Evolutionary conservation across 2,113 vertebrate species (phyloP), one percentile per base, ranked within the genome.

Genomic region (Gopherus flavomarginatus): DNA sequence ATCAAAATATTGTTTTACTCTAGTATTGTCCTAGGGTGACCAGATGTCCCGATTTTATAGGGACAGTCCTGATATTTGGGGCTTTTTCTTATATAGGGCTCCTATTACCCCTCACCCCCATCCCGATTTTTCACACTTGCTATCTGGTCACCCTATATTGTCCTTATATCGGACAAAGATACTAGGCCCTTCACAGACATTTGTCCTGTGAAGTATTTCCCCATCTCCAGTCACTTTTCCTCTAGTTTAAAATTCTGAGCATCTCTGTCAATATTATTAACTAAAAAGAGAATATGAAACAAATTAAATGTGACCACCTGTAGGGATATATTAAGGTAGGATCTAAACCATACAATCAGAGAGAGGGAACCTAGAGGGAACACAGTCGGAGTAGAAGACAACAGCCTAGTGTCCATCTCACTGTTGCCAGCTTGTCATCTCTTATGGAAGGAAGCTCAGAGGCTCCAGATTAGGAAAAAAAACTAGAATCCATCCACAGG

Each of bases 171-270:
- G 83, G 44, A 62, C 17, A 50, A 31, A 42, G 42, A 6, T 8
- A 2, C 1, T 0, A 3, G 17, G 27, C 3, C 44, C 42, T 47
- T 72, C 50, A 9, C 44, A 38, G 4, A 50, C 83, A 1, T 62
- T 16, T 62, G 29, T 31, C 47, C n/a, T 2, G 0, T 1, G 62
- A 1, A 81, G 16, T 9, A 4, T 4, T 42, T 56, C 56, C 49
- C 38, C 29, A 4, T 1, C 6, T 16, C 38, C 0, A 1, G 26
- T n/a, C 19, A 14, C 47, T 65, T 38, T 44, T 29, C 22, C 0
- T 57, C 35, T 38, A 52, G 27, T 26, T 21, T 84, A 16, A 14
- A 72, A 3, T 57, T 13, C 56, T 31, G 1, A 13, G 3, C 1
- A 5, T 14, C 57, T 38, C 47, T 2, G 1, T 38, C n/a, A 14